Conservation (phyloP, 2,888 invertebrate species). For the Sphecodes monilicornis region DNA sequence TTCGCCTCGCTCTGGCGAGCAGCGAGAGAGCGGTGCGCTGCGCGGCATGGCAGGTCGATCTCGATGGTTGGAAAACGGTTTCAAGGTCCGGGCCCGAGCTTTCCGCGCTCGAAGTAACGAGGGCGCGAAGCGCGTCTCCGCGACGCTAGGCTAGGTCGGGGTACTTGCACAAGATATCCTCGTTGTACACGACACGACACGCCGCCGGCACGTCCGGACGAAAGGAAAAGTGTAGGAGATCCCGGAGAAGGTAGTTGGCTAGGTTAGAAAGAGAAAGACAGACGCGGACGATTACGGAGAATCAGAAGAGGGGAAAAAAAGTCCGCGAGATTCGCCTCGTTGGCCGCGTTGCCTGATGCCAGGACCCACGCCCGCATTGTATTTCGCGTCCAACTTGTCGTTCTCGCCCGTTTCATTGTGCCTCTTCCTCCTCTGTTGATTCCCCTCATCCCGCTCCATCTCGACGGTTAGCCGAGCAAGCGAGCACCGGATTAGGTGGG, state of each 20-base stretch:
- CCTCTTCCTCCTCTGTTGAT: constrained; percentile 59
- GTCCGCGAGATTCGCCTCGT: constrained; percentile 70
- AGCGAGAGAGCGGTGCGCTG: constrained; percentile 72
- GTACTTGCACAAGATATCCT: constrained; percentile 73
- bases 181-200: constrained; percentile 31
- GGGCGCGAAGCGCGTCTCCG: constrained; percentile 77
- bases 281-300: background rate
- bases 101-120: constrained; percentile 76
- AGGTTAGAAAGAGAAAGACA: background rate
- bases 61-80: constrained; percentile 75
- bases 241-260: constrained; percentile 16
- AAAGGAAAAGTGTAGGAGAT: constrained; percentile 75
- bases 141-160: constrained; percentile 64
- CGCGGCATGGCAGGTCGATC: constrained; percentile 70
- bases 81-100: constrained; percentile 77
- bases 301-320: constrained; percentile 40
- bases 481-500: constrained; percentile 80
- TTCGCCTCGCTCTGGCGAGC: constrained; percentile 70
- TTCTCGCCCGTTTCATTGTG: constrained; percentile 78
- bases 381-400: constrained; percentile 78
- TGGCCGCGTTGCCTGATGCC: constrained; percentile 64
- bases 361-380: constrained; percentile 82
- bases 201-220: constrained; percentile 55
- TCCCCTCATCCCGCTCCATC: constrained; percentile 27
- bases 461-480: constrained; percentile 42